phyloP scores from a whole-genome alignment of 2,113 vertebrate species.

The Notothenia coriiceps region DNA sequence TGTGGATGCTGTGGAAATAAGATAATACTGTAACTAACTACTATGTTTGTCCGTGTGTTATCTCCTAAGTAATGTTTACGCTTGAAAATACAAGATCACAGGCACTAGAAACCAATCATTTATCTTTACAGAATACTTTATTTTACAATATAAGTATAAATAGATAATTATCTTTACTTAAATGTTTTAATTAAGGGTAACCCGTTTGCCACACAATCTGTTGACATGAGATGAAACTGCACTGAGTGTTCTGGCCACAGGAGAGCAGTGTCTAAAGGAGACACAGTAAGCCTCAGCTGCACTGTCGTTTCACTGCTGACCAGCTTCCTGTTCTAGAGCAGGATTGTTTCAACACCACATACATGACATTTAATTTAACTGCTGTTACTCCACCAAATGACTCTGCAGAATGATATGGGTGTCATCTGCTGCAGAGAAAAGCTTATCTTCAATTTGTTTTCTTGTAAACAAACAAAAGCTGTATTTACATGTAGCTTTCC shows the following conservation, averaged over 20 bases:
- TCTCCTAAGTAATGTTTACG: background rate
- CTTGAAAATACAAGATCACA: background rate
- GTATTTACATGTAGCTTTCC: background rate
- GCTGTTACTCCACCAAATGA: background rate
- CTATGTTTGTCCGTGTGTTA: background rate
- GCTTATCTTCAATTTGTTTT: background rate
- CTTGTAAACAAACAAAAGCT: background rate
- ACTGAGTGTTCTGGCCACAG: slow-evolving; percentile 53
- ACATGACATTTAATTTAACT: background rate
- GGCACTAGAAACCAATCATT: background rate
- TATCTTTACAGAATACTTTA: background rate
- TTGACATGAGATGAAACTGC: slow-evolving; percentile 12
- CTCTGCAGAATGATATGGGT: background rate
- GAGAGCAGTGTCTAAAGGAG: slow-evolving; percentile 65
- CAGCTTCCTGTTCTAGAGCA: background rate
- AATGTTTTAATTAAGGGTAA: background rate
- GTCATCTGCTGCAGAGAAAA: background rate
- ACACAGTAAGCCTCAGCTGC: background rate
- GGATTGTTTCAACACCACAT: background rate
- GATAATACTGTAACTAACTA: too few relatives aligned
- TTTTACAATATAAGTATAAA: background rate
- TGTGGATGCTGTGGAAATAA: background rate
- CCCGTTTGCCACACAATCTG: background rate
- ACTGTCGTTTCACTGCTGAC: slow-evolving; percentile 21
- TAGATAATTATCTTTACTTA: background rate